Percentiles rank a stretch among this genome's conserved stretches.
These are phyloP conservation scores for Brenthis hecate DNA, from an alignment of 2,888 invertebrate species.

Conservation along the genomic window DNA sequence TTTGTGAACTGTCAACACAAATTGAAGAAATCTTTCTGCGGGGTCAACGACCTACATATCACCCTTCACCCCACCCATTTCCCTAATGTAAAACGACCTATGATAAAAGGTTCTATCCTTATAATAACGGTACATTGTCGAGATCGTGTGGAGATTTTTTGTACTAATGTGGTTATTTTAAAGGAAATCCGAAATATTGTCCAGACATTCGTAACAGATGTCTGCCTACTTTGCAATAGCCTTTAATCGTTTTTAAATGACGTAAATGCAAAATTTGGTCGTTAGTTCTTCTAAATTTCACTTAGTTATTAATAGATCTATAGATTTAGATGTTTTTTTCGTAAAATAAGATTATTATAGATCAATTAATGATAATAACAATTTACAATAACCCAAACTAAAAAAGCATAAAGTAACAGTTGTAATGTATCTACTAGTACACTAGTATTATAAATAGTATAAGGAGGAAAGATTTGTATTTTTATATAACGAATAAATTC, in stretches of 20 bases:
- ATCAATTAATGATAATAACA: no score
- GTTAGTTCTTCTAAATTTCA: slow-evolving; percentile 6
- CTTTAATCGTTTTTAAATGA: no score
- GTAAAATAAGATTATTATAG: no score
- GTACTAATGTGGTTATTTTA: slow-evolving; percentile 30
- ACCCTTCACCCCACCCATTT: slow-evolving; percentile 40
- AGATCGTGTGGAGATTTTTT: slow-evolving; percentile 35
- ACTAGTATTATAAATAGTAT: no score
- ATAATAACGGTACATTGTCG: slow-evolving; percentile 35
- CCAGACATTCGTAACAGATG: background rate
- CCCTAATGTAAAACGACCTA: slow-evolving; percentile 43
- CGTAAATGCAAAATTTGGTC: no score
- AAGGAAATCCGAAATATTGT: slow-evolving; percentile 3
- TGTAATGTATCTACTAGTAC: no score
- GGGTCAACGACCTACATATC: slow-evolving; percentile 40
- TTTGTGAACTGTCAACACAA: slow-evolving; percentile 35
- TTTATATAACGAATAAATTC: no score
- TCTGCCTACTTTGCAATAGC: background rate
- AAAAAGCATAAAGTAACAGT: no score
- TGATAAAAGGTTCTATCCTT: slow-evolving; percentile 41
- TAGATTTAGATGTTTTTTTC: no score
- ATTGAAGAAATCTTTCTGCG: slow-evolving; percentile 33
- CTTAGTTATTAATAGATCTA: no score
- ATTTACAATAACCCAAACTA: no score
- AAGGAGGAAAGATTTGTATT: no score